Evolutionary conservation across 2,888 invertebrate genomes (phyloP).

Genomic region (Calephelis perditalis): DNA sequence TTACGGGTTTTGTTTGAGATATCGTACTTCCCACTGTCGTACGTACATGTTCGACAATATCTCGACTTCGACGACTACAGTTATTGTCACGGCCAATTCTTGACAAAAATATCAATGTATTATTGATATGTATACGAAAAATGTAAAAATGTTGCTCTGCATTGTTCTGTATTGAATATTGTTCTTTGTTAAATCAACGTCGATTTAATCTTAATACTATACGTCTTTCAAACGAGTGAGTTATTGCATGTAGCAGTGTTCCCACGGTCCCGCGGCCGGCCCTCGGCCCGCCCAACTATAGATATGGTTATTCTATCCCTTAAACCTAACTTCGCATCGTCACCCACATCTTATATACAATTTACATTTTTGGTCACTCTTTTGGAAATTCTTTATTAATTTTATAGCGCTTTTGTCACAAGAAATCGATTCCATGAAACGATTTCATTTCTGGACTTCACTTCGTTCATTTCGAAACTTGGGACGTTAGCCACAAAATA

Average conservation of each 20-base stretch:
- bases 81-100: conserved; percentile 16
- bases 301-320: conserved; percentile 71
- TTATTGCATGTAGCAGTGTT: conserved; percentile 18
- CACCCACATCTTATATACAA: conserved; percentile 33
- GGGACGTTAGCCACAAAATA: background rate
- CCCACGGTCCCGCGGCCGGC: conserved; percentile 6
- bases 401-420: conserved; percentile 8
- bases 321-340: conserved; percentile 35
- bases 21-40: conserved; percentile 4
- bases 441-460: too few relatives aligned
- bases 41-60: background rate
- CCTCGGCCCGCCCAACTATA: conserved; percentile 41
- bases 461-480: background rate
- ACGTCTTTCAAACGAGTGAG: conserved; percentile 8
- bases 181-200: conserved; percentile 15
- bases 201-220: conserved; percentile 8
- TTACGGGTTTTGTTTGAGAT: conserved; percentile 37
- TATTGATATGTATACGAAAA: conserved; percentile 64
- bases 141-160: conserved; percentile 30
- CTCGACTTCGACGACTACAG: background rate
- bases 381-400: conserved; percentile 44
- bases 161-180: conserved; percentile 12
- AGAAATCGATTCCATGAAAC: conserved; percentile 4
- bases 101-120: conserved; percentile 9
- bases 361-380: conserved; percentile 65